Evolutionary conservation across 2,888 invertebrate species (phyloP).

Genomic region (Sesia bembeciformis): DNA sequence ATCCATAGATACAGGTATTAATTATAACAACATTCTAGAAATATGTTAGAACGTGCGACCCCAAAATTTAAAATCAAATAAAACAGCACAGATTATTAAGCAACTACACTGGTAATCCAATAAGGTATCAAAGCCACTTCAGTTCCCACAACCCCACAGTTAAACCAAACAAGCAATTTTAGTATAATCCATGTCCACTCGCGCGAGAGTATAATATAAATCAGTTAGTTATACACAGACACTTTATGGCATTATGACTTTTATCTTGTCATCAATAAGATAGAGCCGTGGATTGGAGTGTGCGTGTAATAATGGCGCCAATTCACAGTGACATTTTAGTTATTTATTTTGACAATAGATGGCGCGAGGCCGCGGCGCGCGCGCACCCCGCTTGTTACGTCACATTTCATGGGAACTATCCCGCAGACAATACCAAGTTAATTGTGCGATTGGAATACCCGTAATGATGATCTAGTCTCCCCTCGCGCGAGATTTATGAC

Average conservation of each 20-base stretch:
- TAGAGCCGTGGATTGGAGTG: too few species aligned
- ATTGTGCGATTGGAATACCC: conserved; percentile 66
- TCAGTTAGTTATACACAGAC: conserved; percentile 20
- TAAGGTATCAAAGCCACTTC: conserved; percentile 33
- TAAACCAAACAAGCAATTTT: conserved; percentile 66
- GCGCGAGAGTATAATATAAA: conserved; percentile 52
- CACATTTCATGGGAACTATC: conserved; percentile 66
- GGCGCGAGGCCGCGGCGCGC: conserved; percentile 29
- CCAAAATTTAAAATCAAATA: conserved; percentile 14
- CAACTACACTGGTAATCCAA: conserved; percentile 37
- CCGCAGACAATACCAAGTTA: conserved; percentile 59
- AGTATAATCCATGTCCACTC: conserved; percentile 58
- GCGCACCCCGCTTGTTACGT: conserved; percentile 25
- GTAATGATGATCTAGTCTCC: conserved; percentile 49
- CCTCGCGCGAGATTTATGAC: conserved; percentile 50
- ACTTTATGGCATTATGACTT: too few species aligned
- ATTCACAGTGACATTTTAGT: conserved; percentile 45
- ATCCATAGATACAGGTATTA: too few species aligned
- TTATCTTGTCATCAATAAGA: too few species aligned
- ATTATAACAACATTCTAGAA: too few species aligned
- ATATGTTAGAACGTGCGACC: conserved; percentile 1
- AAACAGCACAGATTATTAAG: conserved; percentile 23
- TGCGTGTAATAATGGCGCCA: conserved; percentile 33
- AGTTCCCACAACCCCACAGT: conserved; percentile 46
- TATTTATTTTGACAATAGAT: conserved; percentile 40